Base-by-base conservation (phyloP, 37 sponge, comb jelly and placozoan species). In the Aphrocallistes beatrix region DNA sequence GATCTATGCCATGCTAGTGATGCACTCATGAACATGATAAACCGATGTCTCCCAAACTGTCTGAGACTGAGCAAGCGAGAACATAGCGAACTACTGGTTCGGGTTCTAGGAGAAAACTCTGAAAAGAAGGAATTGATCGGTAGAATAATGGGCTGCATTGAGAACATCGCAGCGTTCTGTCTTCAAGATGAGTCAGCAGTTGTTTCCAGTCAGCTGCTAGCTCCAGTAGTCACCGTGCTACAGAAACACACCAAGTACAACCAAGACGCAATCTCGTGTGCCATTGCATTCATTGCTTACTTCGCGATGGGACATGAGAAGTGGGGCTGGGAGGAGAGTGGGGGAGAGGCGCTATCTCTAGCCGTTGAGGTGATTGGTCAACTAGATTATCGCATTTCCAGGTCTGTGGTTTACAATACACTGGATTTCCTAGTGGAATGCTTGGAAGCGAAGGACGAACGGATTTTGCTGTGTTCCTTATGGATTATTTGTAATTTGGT, bases 161-260 rank as follows among this genome's bases (percentile, higher is more conserved):
- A 60, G 75, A 60, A 60, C n/a, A 60, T 60, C 25, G 75, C 75
- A 32, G 75, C 10, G 75, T 60, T 60, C 34, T 60, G 75, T 60
- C 75, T 60, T 19, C 25, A 60, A 28, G 75, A 60, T 13, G 75
- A 60, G 75, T 25, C 6, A 13, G 75, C 75, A 19, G n/a, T 19
- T 13, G 75, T 60, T 6, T 60, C 75, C 3, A 25, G n/a, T 13
- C 75, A 60, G 34, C 25, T 60, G 17, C 75, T 60, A 30, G 10
- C 75, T 13, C 75, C 75, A 32, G 75, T 60, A 13, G 28, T 60
- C 3, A 30, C 75, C n/a, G 75, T 60, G 34, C 75, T 60, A 19
- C 6, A 1, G 6, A 60, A 13, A 25, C 75, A 19, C 6, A 21
- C 10, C 17, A 3, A 13, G 75, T 60, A 60, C n/a, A 21, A 60